Evolutionary conservation across 2,113 vertebrate species (phyloP).

Genomic region (Halichoerus grypus): DNA sequence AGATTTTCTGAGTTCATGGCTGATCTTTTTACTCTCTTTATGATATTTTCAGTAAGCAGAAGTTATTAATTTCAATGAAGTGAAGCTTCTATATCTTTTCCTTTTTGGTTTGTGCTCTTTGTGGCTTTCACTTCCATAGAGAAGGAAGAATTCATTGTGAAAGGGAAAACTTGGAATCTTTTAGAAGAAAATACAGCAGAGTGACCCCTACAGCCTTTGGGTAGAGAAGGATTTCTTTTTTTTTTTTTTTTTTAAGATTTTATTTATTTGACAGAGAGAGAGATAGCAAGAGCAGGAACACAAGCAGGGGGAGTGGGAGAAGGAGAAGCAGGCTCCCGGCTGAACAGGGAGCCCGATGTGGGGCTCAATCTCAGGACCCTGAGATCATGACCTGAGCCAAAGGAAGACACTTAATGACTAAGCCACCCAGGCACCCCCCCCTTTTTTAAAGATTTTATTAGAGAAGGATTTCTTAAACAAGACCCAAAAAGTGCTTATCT

Average conservation of each 20-base stretch:
- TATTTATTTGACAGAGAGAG: no score
- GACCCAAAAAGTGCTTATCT: neutral
- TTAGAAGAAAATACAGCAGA: neutral
- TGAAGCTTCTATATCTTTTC: neutral
- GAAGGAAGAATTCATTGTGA: neutral
- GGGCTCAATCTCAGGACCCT: no score
- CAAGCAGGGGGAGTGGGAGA: no score
- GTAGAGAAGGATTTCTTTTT: neutral
- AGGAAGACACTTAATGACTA: no score
- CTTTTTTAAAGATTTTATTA: neutral
- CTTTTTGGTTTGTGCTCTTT: neutral
- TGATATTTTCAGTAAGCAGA: neutral
- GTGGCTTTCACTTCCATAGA: neutral
- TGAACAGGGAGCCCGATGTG: no score
- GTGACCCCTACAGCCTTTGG: neutral
- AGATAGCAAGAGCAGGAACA: no score
- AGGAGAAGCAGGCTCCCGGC: no score
- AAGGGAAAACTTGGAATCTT: neutral
- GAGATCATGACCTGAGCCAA: no score
- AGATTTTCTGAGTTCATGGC: neutral
- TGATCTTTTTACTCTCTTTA: neutral
- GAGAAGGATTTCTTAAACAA: neutral
- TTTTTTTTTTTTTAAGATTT: no score
- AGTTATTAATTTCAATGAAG: slow-evolving; percentile 16
- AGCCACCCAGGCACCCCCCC: no score